Percentiles rank a stretch among this genome's conserved stretches.
phyloP scores from a whole-genome alignment of 2,113 vertebrate genomes.

The Dascyllus trimaculatus region DNA sequence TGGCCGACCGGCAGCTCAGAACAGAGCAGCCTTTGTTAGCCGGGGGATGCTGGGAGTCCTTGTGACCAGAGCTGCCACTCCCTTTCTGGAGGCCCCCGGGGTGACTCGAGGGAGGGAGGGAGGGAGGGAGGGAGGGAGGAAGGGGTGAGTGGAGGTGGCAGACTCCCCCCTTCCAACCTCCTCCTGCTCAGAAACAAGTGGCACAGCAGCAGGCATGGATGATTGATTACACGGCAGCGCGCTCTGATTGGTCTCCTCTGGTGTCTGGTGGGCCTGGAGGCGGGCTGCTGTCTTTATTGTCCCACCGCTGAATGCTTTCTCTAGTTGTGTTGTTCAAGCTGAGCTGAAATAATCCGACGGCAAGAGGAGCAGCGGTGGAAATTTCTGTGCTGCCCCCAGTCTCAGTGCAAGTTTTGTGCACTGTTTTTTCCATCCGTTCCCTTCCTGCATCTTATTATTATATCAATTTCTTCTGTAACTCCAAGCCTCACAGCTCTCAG shows the following conservation, averaged over 20 bases:
- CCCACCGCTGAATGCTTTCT: slow-evolving; percentile 20
- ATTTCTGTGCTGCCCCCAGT: not conserved
- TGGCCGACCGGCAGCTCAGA: slow-evolving; percentile 42
- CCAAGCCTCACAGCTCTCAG: not conserved
- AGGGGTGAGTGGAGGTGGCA: slow-evolving; percentile 22
- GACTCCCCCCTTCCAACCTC: not conserved
- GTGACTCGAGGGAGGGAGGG: slow-evolving; percentile 19
- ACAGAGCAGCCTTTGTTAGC: slow-evolving; percentile 85
- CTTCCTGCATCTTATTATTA: too few relatives aligned
- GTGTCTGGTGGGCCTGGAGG: slow-evolving; percentile 47
- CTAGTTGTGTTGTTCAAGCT: slow-evolving; percentile 34
- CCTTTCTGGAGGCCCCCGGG: slow-evolving; percentile 62
- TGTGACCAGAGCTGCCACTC: slow-evolving; percentile 80
- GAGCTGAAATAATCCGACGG: slow-evolving; percentile 16
- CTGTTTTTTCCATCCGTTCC: too few relatives aligned
- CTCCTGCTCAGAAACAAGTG: slow-evolving; percentile 52
- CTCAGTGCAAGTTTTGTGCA: too few relatives aligned
- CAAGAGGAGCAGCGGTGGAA: slow-evolving; percentile 2
- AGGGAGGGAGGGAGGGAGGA: not conserved
- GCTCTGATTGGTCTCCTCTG: slow-evolving; percentile 52
- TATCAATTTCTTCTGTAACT: too few relatives aligned
- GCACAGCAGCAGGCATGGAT: slow-evolving; percentile 42
- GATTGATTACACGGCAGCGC: slow-evolving; percentile 58
- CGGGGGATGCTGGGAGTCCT: slow-evolving; percentile 68
- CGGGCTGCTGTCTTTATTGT: slow-evolving; percentile 57